A percentile compares a stretch with the other conserved stretches of the same genome.
Evolutionary conservation across 2,888 invertebrate species (phyloP).

Genomic region (Cephalotes varians): DNA sequence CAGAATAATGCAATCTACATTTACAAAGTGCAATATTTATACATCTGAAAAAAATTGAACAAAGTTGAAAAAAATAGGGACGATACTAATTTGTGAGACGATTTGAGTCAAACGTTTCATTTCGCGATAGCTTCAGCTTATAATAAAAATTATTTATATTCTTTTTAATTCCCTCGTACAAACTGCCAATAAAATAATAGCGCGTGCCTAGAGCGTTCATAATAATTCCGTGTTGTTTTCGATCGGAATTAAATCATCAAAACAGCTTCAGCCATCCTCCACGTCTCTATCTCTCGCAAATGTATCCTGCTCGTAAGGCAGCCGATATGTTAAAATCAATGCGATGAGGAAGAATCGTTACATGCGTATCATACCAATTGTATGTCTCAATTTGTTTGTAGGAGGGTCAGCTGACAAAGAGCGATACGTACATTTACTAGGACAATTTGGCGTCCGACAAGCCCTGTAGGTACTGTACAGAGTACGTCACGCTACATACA

Average conservation of each 20-base stretch:
- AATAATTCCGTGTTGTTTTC: not conserved
- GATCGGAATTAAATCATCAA: conserved; percentile 13
- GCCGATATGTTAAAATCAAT: conserved; percentile 1
- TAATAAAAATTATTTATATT: conserved; percentile 1
- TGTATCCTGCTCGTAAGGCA: not conserved
- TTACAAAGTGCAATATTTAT: not conserved
- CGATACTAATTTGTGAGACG: not conserved
- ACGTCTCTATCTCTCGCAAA: not conserved
- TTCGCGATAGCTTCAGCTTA: not conserved
- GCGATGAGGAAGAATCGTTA: not conserved
- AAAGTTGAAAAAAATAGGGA: not conserved
- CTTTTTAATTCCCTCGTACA: not conserved
- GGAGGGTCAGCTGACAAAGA: conserved; percentile 86
- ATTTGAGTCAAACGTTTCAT: not conserved
- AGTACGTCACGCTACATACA: conserved; percentile 62
- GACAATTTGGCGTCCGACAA: conserved; percentile 77
- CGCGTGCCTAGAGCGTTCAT: no score
- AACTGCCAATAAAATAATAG: conserved; percentile 15
- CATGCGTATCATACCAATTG: conserved; percentile 66
- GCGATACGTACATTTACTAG: conserved; percentile 96
- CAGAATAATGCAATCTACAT: not conserved
- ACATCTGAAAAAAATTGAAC: not conserved
- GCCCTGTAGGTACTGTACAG: conserved; percentile 74
- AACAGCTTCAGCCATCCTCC: not conserved
- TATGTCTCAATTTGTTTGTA: conserved; percentile 80